Evolutionary conservation across 1,140 invertebrate genomes (phyloP).

Genomic region (Tetraneura akinire): DNA sequence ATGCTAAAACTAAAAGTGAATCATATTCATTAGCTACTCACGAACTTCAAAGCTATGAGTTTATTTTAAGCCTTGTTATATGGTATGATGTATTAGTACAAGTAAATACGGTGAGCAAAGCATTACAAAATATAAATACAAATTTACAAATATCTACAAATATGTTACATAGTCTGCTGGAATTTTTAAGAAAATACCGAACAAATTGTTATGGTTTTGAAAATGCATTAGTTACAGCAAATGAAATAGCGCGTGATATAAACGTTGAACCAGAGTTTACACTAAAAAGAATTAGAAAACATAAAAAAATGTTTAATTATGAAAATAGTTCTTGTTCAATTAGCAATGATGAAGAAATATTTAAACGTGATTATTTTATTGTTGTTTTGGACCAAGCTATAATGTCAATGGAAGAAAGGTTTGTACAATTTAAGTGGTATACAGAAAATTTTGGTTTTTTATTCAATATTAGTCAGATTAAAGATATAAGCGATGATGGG

Average conservation of each 20-base stretch:
- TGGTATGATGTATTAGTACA: slow-evolving; percentile 52
- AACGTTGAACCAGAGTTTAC: not conserved
- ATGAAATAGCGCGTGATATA: not conserved
- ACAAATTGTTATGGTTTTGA: too few relatives aligned
- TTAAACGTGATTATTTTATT: too few relatives aligned
- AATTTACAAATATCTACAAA: slow-evolving; percentile 10
- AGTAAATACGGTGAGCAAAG: slow-evolving; percentile 49
- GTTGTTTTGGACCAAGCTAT: not conserved
- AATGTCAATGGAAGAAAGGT: not conserved
- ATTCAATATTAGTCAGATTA: not conserved
- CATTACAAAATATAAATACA: not conserved
- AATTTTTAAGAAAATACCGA: too few relatives aligned
- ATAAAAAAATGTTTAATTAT: slow-evolving; percentile 7
- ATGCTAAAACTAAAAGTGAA: slow-evolving; percentile 38
- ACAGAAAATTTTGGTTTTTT: not conserved
- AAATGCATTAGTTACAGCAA: too few relatives aligned
- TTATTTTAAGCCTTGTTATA: slow-evolving; percentile 43
- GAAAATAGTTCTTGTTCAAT: not conserved
- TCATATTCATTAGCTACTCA: slow-evolving; percentile 19
- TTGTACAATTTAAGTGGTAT: not conserved
- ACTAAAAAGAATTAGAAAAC: not conserved
- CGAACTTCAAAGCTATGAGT: slow-evolving; percentile 46
- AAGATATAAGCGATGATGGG: not conserved
- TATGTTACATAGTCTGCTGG: too few relatives aligned
- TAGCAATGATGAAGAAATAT: too few relatives aligned